A percentile compares a stretch with the other conserved stretches of the same genome.
Evolutionary conservation across 2,888 invertebrate genomes (phyloP).

Genomic region (Frankliniella intonsa): DNA sequence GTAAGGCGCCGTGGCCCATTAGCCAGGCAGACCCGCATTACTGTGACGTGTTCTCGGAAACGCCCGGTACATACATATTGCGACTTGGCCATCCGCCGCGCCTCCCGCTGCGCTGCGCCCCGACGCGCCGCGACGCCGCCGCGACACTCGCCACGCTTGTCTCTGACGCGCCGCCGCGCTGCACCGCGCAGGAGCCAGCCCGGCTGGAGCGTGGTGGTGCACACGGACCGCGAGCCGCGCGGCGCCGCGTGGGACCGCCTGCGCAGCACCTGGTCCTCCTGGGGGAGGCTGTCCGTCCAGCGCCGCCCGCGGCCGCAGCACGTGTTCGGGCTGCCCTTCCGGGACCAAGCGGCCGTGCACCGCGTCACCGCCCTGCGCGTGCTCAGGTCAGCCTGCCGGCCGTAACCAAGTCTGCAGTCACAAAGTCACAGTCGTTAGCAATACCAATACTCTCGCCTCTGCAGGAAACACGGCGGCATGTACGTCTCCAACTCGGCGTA

Average conservation of each 20-base stretch:
- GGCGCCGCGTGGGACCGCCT: not conserved
- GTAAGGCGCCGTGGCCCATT: too few relatives aligned
- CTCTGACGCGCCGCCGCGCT: not conserved
- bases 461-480: not conserved
- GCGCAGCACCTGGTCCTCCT: not conserved
- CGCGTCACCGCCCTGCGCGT: conserved; percentile 3
- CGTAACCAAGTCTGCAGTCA: not conserved
- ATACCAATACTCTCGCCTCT: too few relatives aligned
- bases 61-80: too few relatives aligned
- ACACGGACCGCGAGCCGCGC: not conserved
- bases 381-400: not conserved
- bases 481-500: not conserved
- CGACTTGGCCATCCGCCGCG: too few relatives aligned
- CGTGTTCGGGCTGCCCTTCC: conserved; percentile 7
- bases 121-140: not conserved
- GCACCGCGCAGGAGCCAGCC: not conserved
- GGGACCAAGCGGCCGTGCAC: not conserved
- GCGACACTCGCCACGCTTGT: not conserved
- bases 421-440: too few relatives aligned
- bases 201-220: not conserved
- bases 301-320: not conserved
- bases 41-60: too few relatives aligned
- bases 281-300: not conserved
- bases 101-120: too few relatives aligned
- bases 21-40: too few relatives aligned